Evolutionary conservation across 2,888 invertebrate genomes (phyloP).

Genomic region (Nudaria mundana): DNA sequence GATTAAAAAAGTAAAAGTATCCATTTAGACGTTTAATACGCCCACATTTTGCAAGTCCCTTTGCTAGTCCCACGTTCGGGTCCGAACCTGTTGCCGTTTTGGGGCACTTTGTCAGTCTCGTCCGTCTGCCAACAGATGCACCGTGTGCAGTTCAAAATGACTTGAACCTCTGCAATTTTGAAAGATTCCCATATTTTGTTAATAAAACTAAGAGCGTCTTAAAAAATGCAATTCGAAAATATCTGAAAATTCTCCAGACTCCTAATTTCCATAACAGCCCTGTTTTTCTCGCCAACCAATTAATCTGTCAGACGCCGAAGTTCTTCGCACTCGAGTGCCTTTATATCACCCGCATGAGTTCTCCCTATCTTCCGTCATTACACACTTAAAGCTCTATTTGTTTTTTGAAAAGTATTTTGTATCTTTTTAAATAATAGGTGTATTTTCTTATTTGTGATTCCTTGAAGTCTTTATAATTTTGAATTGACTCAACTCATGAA

Average conservation of each 20-base stretch:
- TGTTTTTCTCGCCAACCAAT: conserved; percentile 29
- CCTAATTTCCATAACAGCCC: conserved; percentile 16
- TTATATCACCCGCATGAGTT: conserved; percentile 33
- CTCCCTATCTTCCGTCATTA: conserved; percentile 18
- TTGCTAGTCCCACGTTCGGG: too few relatives aligned
- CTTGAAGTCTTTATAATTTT: too few relatives aligned
- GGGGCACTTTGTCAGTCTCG: too few relatives aligned
- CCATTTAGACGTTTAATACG: too few relatives aligned
- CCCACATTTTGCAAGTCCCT: too few relatives aligned
- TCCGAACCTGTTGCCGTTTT: too few relatives aligned
- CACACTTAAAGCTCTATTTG: conserved; percentile 18
- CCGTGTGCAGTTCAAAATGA: too few relatives aligned
- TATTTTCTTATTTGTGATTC: background rate
- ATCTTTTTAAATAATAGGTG: background rate
- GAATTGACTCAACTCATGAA: too few relatives aligned
- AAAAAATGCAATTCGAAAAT: conserved; percentile 1
- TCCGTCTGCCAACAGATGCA: too few relatives aligned
- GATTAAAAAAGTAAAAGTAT: too few relatives aligned
- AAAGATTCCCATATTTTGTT: too few relatives aligned
- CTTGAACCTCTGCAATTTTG: background rate
- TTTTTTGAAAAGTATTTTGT: conserved; percentile 11
- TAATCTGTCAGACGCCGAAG: conserved; percentile 32
- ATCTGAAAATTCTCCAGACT: background rate
- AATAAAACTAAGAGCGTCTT: too few relatives aligned
- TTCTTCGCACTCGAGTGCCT: conserved; percentile 19